Evolutionary conservation across 2,888 invertebrate species (phyloP).

Genomic region (Dendrolimus houi): DNA sequence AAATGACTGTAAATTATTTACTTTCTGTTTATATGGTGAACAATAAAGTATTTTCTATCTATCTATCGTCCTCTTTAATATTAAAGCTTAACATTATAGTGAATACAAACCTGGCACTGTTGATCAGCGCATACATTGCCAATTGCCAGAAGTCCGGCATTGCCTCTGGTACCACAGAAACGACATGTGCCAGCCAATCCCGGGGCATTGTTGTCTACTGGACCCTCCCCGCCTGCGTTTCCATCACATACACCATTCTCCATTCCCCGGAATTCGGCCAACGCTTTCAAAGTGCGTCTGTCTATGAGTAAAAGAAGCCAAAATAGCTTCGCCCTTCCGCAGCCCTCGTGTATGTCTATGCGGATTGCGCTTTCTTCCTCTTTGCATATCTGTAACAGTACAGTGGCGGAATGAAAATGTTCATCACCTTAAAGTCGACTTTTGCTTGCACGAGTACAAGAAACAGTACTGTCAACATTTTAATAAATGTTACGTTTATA

Average conservation of each 20-base stretch:
- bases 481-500: too few relatives aligned
- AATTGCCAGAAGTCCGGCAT: conserved; percentile 89
- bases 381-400: conserved; percentile 84
- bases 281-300: conserved; percentile 91
- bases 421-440: too few relatives aligned
- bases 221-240: conserved; percentile 16
- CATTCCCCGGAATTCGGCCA: conserved; percentile 91
- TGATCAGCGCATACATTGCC: conserved; percentile 96
- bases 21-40: too few relatives aligned
- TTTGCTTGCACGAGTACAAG: too few relatives aligned
- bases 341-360: conserved; percentile 97
- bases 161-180: conserved; percentile 92
- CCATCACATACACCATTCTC: conserved; percentile 41
- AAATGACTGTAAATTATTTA: too few relatives aligned
- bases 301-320: conserved; percentile 97
- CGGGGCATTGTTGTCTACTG: conserved; percentile 29
- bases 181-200: conserved; percentile 86
- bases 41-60: too few relatives aligned
- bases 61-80: background rate
- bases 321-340: conserved; percentile 96
- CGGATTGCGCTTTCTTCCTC: conserved; percentile 97
- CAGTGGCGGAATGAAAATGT: too few relatives aligned
- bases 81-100: background rate
- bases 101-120: conserved; percentile 86
- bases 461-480: too few relatives aligned